Base-by-base conservation (phyloP, 30 jellyfish, hydroid and myxozoan species). In the Turritopsis rubra region DNA sequence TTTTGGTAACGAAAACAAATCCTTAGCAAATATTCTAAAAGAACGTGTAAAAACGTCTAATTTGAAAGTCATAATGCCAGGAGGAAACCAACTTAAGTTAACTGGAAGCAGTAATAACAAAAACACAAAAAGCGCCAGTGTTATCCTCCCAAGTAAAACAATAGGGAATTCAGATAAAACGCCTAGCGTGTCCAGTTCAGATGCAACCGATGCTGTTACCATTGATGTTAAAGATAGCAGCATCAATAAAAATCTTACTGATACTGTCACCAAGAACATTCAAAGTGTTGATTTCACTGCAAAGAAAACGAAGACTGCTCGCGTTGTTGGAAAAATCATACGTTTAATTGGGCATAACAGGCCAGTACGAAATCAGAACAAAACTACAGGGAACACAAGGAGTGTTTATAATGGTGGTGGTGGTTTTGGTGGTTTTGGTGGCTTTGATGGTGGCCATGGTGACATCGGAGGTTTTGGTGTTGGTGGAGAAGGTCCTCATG, bases 1-100 rank as follows among this genome's bases (percentile, higher is more conserved):
- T 79, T 53, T 4, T 73, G 28, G 27, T 66, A 52, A 71, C 71
- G 68, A 24, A 85, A 80, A 52, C 79, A 4, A 29, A 71, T 72
- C 29, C 16, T 68, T 68, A 68, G 77, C 77, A n/a, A 27, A 68
- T 68, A 22, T 22, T 23, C 30, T 30, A 7, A 90, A 84, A 93
- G 83, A 90, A 60, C 84, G 79, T 24, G 97, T 86, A 16, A 90
- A 90, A 30, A 89, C 85, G n/a, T 86, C 95, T 0, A 90, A 86
- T 52, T 90, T 90, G 31, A 90, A 85, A 71, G 95, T 90, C 75
- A 93, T 90, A 27, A 85, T 90, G 54, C 97, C 97, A 18, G 97
- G 97, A 8, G 97, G 97, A 7, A 85, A 90, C 26, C 83, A 87
- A 21, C 83, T 84, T 29, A 89, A 90, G 74, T 75, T 90, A 81